These are phyloP conservation scores for Melinopterus prodromus DNA, from an alignment of 2,888 invertebrate species.

Conservation along the genomic window DNA sequence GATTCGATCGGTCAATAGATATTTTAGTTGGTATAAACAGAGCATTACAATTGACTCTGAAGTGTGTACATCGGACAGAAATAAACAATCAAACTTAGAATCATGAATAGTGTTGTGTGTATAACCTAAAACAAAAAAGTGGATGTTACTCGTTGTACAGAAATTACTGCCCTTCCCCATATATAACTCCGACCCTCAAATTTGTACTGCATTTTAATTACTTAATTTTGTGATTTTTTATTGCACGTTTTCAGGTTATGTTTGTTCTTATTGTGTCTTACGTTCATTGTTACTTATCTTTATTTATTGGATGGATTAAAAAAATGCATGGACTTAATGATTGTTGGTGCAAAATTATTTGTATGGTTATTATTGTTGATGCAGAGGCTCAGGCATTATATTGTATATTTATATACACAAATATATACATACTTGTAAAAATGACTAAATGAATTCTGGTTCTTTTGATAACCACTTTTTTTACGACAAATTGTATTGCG, in stretches of 20 bases:
- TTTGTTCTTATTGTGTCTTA: not conserved
- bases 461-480: conserved; percentile 9
- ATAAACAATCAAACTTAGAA: not conserved
- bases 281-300: not conserved
- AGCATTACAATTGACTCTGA: not conserved
- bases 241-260: not conserved
- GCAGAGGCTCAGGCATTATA: conserved; percentile 44
- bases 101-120: conserved; percentile 4
- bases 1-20: not conserved
- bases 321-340: not conserved
- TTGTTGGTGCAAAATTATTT: conserved; percentile 48
- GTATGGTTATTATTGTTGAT: conserved; percentile 27
- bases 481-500: not conserved
- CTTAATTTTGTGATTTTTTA: not conserved
- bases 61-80: not conserved
- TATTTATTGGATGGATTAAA: not conserved
- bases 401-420: conserved; percentile 38
- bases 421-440: conserved; percentile 40
- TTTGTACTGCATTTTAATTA: not conserved
- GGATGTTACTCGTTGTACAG: not conserved
- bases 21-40: not conserved
- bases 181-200: not conserved
- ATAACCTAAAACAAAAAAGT: not conserved
- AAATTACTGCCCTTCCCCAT: not conserved
- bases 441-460: conserved; percentile 27